Evolutionary conservation across 2,797 vertebrate species (phyloP), one percentile per base, ranked within the genome.

Genomic region (Gallinago solitaria): DNA sequence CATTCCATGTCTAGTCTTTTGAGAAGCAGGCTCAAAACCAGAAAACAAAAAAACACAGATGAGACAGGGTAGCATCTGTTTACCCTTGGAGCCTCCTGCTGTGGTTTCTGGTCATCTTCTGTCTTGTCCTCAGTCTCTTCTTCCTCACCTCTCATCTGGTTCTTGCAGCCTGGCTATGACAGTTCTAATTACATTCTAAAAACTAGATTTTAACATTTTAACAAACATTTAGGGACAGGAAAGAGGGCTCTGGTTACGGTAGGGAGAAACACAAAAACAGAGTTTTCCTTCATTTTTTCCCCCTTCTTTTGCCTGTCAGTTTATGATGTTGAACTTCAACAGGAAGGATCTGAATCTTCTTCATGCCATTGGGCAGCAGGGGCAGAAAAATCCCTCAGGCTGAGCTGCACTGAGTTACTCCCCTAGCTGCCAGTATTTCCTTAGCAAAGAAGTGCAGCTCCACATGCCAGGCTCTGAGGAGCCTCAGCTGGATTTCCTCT

Each of bases 381-480:
- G 60, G 56, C 30, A 87, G 64, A 89, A 96, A 87, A 81, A 37
- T 83, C 50, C 57, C 69, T 21, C 57, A 45, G 82, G 32, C 68
- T 75, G 69, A 68, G 33, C 35, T 68, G 47, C 43, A 16, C 35
- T 11, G 79, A 71, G 30, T 75, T 92, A 69, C 64, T 93, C 73
- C 86, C 91, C 69, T 86, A 70, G 75, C 82, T 93, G 78, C 80
- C 84, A 93, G 68, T 80, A 45, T 80, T 92, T 93, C 74, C 54
- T 64, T 56, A 93, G 77, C 12, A 7, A 57, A 87, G 69, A 65
- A 80, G 18, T 32, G 67, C 37, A 85, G 47, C 32, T 81, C 69
- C 28, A 35, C 45, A 12, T 65, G 30, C 65, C 69, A 81, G 78
- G 54, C 57, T 78, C 65, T 33, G 16, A 85, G 89, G 57, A 87